Evolutionary conservation across 2,888 invertebrate species (phyloP).

Genomic region (Campoplex capitator): DNA sequence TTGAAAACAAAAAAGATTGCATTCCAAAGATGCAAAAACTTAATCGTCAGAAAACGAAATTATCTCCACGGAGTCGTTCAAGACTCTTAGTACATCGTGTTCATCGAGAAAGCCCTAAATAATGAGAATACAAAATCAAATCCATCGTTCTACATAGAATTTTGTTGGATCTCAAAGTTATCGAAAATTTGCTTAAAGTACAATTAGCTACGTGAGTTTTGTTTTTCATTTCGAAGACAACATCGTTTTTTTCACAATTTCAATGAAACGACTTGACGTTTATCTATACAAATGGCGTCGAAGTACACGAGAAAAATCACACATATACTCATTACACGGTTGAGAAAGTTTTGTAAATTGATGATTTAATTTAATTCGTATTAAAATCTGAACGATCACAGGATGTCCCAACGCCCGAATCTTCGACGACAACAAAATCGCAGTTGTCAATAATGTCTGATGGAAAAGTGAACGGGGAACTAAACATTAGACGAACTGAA

Average conservation of each 20-base stretch:
- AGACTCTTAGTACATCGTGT: not conserved
- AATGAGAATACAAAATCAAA: not conserved
- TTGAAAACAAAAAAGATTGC: not conserved
- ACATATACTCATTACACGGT: not conserved
- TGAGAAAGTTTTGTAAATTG: not conserved
- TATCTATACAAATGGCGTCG: not conserved
- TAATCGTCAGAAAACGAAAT: not conserved
- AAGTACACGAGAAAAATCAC: not conserved
- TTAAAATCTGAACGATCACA: not conserved
- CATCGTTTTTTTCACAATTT: not conserved
- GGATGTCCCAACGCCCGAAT: not conserved
- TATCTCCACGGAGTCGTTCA: not conserved
- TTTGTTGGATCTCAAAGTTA: not conserved
- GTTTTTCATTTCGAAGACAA: not conserved
- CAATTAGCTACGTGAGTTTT: not conserved
- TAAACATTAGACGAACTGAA: not conserved
- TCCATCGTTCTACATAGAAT: not conserved
- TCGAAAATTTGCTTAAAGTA: not conserved
- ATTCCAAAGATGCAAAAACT: not conserved
- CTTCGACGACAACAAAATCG: not conserved
- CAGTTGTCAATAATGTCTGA: not conserved
- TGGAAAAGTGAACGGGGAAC: not conserved
- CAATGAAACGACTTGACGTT: not conserved
- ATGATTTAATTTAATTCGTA: not conserved
- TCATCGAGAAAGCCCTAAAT: not conserved